Evolutionary conservation across 1,140 invertebrate species (phyloP).

Genomic region (Leptonema lineaticorne): DNA sequence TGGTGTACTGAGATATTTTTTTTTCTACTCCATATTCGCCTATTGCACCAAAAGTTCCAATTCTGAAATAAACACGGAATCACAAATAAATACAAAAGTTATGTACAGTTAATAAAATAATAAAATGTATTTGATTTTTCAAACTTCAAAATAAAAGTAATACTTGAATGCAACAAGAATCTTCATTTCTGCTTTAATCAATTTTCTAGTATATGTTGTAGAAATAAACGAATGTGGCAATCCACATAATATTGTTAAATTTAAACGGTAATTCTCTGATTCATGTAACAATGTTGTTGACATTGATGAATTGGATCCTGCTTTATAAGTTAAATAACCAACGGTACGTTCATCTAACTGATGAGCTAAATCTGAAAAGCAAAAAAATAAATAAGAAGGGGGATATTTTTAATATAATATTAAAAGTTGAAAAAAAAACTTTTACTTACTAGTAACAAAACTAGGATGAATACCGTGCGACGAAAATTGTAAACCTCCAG

Average conservation of each 20-base stretch:
- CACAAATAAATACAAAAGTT: not conserved
- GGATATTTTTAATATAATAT: not conserved
- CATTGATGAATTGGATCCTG: conserved; percentile 72
- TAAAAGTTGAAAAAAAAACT: not conserved
- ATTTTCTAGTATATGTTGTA: conserved; percentile 74
- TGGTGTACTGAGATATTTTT: conserved; percentile 87
- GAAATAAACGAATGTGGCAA: conserved; percentile 77
- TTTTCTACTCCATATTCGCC: conserved; percentile 92
- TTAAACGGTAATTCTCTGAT: conserved; percentile 64
- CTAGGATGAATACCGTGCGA: conserved; percentile 70
- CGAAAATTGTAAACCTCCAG: conserved; percentile 70
- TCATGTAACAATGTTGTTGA: conserved; percentile 76
- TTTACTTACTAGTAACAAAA: conserved; percentile 67
- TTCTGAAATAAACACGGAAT: conserved; percentile 53
- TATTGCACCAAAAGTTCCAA: conserved; percentile 82
- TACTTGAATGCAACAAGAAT: conserved; percentile 77
- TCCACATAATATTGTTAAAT: conserved; percentile 76
- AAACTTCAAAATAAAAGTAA: too few relatives aligned
- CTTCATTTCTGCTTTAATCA: conserved; percentile 75
- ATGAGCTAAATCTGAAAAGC: conserved; percentile 72
- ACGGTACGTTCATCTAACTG: conserved; percentile 83
- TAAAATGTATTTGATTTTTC: too few relatives aligned
- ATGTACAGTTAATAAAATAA: too few relatives aligned
- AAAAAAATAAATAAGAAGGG: conserved; percentile 34
- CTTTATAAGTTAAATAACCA: conserved; percentile 83